Evolutionary conservation across 2,797 vertebrate genomes (phyloP).

Genomic region (Spinibarbus caldwelli): DNA sequence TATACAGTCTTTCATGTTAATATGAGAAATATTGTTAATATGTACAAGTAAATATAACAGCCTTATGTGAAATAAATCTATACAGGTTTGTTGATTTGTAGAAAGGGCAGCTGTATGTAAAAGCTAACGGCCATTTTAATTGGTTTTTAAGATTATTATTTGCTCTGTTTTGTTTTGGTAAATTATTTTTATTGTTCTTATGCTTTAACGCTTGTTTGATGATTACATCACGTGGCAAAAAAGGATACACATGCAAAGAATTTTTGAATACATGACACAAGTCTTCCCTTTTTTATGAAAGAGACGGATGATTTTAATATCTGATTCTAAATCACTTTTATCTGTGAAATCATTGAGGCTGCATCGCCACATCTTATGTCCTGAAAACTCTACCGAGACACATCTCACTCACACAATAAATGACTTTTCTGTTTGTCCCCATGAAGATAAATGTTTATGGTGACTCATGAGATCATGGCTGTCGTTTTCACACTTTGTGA

Average conservation of each 20-base stretch:
- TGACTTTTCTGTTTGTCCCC: background rate
- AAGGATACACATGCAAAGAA: background rate
- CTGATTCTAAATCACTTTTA: background rate
- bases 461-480: background rate
- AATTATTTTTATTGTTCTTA: conserved; percentile 78
- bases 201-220: conserved; percentile 67
- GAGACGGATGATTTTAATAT: background rate
- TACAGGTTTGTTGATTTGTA: conserved; percentile 77
- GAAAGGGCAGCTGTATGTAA: conserved; percentile 78
- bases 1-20: conserved; percentile 50
- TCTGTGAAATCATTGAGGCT: background rate
- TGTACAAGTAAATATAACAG: conserved; percentile 77
- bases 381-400: background rate
- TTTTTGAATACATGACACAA: background rate
- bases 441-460: background rate
- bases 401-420: background rate
- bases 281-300: conserved; percentile 36
- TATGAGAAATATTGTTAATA: conserved; percentile 67
- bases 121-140: conserved; percentile 74
- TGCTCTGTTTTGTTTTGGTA: conserved; percentile 71
- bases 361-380: background rate
- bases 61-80: conserved; percentile 78
- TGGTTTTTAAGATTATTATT: conserved; percentile 63
- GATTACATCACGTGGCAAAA: conserved; percentile 58
- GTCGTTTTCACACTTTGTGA: background rate